These are phyloP conservation scores for Tolypeutes matacus DNA, from an alignment of 2,797 vertebrate species.

Conservation along the genomic window DNA sequence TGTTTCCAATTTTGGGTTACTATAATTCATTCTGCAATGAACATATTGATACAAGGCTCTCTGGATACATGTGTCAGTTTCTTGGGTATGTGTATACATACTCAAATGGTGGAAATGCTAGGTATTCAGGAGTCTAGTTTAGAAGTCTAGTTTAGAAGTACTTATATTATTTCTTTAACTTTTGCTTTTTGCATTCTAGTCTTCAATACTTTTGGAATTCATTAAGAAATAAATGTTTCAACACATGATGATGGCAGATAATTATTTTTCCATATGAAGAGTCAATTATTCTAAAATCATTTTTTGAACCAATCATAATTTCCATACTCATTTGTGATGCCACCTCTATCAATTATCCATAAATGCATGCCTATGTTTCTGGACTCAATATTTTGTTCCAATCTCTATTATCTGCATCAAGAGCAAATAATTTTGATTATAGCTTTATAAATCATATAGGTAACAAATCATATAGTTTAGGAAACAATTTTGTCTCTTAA, in stretches of 20 bases:
- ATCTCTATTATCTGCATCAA: conserved; percentile 52
- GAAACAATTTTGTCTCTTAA: conserved; percentile 49
- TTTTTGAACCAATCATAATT: conserved; percentile 59
- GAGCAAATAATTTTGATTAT: conserved; percentile 53
- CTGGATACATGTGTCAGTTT: conserved; percentile 2
- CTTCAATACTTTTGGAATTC: conserved; percentile 5
- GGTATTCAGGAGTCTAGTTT: conserved; percentile 59
- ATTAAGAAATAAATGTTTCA: conserved; percentile 40
- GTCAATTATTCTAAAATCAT: conserved; percentile 57
- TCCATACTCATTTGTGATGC: not conserved
- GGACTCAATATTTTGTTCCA: conserved; percentile 41
- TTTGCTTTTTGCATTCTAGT: conserved; percentile 62
- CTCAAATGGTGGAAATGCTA: not conserved
- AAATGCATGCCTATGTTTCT: conserved; percentile 44
- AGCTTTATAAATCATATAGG: conserved; percentile 3
- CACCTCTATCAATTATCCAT: not conserved
- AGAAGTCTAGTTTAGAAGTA: conserved; percentile 58
- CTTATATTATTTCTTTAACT: not conserved
- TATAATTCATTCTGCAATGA: conserved; percentile 46
- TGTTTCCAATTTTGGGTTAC: conserved; percentile 16
- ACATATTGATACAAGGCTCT: not conserved
- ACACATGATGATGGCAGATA: not conserved
- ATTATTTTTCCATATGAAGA: conserved; percentile 52
- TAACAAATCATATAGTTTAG: conserved; percentile 58
- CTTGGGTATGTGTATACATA: conserved; percentile 9